A percentile compares a stretch with the other conserved stretches of the same genome.
phyloP scores from a whole-genome alignment of 2,113 vertebrate genomes.

The Thalassoma bifasciatum region DNA sequence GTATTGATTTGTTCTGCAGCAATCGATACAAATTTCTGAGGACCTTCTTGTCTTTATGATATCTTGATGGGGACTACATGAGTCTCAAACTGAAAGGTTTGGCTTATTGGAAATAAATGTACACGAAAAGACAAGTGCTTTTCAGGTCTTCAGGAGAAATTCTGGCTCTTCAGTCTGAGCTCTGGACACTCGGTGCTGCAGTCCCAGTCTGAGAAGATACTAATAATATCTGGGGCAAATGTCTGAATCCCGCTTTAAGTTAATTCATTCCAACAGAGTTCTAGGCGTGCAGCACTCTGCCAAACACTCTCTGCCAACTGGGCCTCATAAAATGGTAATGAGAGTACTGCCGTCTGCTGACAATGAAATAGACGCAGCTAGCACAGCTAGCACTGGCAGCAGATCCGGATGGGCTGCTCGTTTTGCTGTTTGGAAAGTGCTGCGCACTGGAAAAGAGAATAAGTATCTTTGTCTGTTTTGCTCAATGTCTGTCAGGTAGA shows the following conservation, averaged over 20 bases:
- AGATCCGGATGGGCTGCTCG: constrained; percentile 45
- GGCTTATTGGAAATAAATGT: neutral
- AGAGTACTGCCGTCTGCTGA: constrained; percentile 64
- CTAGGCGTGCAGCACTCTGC: constrained; percentile 51
- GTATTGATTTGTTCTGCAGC: constrained; percentile 36
- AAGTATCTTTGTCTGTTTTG: constrained; percentile 14
- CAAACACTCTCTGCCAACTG: constrained; percentile 58
- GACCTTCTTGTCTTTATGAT: neutral
- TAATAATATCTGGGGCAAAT: constrained; percentile 61
- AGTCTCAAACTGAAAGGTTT: neutral
- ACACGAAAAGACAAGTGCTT: neutral
- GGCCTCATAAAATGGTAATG: constrained; percentile 72
- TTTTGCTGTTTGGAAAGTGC: constrained; percentile 30
- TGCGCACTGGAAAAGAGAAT: constrained; percentile 19
- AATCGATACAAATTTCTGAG: constrained; percentile 10
- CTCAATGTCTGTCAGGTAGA: constrained; percentile 10
- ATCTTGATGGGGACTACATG: neutral
- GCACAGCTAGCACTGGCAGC: constrained; percentile 50
- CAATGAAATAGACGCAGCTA: constrained; percentile 56
- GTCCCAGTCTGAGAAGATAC: constrained; percentile 47
- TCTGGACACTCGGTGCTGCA: constrained; percentile 54
- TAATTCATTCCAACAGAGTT: constrained; percentile 64
- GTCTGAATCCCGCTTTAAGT: constrained; percentile 61
- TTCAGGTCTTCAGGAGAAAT: constrained; percentile 29
- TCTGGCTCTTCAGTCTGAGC: constrained; percentile 15